phyloP scores from a whole-genome alignment of 2,888 invertebrate species.

The Philonicus albiceps region DNA sequence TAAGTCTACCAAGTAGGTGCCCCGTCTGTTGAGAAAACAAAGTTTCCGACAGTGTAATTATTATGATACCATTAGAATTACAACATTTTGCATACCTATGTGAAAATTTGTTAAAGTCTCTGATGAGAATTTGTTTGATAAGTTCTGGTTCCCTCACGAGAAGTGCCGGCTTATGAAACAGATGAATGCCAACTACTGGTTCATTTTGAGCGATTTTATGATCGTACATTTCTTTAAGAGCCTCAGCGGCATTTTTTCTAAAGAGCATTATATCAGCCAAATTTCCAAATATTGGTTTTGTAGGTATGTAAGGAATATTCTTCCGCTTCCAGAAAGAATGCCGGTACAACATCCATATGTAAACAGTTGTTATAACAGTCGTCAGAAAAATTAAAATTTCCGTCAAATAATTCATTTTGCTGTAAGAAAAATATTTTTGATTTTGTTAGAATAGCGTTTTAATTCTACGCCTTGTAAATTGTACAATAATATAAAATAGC shows the following conservation, averaged over 20 bases:
- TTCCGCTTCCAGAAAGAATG: conserved; percentile 57
- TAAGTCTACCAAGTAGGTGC: no score
- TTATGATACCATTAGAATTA: no score
- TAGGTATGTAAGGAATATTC: conserved; percentile 59
- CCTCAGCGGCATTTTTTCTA: conserved; percentile 56
- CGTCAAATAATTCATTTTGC: neutral
- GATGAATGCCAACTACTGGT: conserved; percentile 60
- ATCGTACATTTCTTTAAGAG: conserved; percentile 60
- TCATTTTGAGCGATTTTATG: conserved; percentile 53
- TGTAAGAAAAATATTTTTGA: neutral
- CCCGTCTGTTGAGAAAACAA: no score
- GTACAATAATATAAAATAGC: neutral
- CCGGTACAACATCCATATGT: neutral
- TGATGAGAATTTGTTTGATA: conserved; percentile 63
- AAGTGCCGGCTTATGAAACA: conserved; percentile 63
- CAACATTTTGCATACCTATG: conserved; percentile 54
- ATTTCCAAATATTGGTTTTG: conserved; percentile 63
- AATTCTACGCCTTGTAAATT: neutral
- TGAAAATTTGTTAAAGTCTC: conserved; percentile 63
- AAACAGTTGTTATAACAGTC: neutral
- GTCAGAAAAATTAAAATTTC: conserved; percentile 1
- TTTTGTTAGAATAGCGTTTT: neutral
- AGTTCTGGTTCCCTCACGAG: conserved; percentile 63
- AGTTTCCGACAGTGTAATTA: no score
- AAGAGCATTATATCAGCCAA: conserved; percentile 56